Conservation (phyloP, 2,888 invertebrate species). For the Lottia scabra region DNA sequence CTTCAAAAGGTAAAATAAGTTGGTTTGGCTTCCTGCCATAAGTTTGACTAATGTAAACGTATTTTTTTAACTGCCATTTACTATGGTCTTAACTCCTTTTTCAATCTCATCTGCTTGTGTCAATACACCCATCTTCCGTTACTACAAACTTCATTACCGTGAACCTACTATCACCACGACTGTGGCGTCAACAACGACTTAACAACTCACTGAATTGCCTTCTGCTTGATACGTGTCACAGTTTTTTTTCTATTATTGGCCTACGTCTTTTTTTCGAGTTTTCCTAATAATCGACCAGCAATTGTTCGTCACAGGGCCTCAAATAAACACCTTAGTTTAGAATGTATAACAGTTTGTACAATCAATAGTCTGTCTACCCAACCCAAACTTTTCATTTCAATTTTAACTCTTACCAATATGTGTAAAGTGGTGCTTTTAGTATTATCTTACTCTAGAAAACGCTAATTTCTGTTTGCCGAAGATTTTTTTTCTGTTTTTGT, state of each 20-base stretch:
- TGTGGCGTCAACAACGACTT: neutral
- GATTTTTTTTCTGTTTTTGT: no score
- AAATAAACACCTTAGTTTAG: neutral
- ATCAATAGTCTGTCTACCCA: neutral
- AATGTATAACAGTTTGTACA: neutral
- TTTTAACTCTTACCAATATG: no score
- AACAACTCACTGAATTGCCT: neutral
- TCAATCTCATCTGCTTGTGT: neutral
- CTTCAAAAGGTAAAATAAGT: neutral
- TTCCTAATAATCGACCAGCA: neutral
- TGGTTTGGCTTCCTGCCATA: constrained; percentile 4
- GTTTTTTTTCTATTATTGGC: neutral
- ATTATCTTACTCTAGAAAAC: no score
- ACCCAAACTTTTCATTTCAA: neutral
- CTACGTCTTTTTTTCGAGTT: neutral
- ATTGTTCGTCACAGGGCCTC: neutral
- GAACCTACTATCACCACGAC: neutral
- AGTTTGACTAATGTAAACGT: neutral
- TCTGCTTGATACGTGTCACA: neutral
- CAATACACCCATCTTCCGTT: neutral
- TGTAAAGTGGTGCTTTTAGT: no score
- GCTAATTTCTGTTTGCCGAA: no score
- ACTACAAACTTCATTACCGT: neutral
- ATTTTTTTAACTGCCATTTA: constrained; percentile 4
- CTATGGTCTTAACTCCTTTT: constrained; percentile 3